Base-by-base conservation (phyloP, 2,113 vertebrate species). In the Ranitomeya imitator region DNA sequence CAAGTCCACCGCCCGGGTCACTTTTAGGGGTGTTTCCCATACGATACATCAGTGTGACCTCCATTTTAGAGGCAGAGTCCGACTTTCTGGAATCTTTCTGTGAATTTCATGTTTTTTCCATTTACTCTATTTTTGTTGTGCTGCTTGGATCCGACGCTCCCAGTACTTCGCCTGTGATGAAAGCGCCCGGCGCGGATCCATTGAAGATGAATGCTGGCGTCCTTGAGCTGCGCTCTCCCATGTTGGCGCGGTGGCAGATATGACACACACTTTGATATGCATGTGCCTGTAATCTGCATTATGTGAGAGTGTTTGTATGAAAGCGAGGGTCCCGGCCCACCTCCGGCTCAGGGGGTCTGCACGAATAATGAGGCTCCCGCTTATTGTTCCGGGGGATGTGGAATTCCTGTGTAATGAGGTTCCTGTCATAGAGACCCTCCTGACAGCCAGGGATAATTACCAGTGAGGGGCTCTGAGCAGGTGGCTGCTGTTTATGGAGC, bases 371-470 rank as follows among this genome's bases (percentile, higher is more conserved):
- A 86, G 85, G 21, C 26, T 77, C 85, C 73, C 60, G 85, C 76
- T 86, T 86, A 78, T 61, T 86, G 85, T 86, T 85, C 54, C 73
- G 69, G 71, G 74, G 85, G 85, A 77, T 78, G 85, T 61, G 74
- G 59, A 86, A 54, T 61, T 60, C 31, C 85, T 52, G 74, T 5
- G 85, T 86, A 86, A 86, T 86, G 85, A 86, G 85, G 85, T 65
- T 59, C 85, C 73, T 86, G 85, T 86, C 76, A 86, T 77, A 16
- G 74, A 86, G 85, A 86, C 85, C 85, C 74, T 86, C 85, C 59
- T 86, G 85, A 79, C 85, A 86, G 85, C 57, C 59, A 60, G 74
- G 2, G 59, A 79, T 86, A 86, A 86, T 86, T 86, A 79, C 73
- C 74, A 19, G 76, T 0, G 23, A 86, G 74, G 84, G 69, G n/a